These are phyloP conservation scores for Brachystomella parvula DNA, from an alignment of 1,140 invertebrate genomes.

Conservation along the genomic window DNA sequence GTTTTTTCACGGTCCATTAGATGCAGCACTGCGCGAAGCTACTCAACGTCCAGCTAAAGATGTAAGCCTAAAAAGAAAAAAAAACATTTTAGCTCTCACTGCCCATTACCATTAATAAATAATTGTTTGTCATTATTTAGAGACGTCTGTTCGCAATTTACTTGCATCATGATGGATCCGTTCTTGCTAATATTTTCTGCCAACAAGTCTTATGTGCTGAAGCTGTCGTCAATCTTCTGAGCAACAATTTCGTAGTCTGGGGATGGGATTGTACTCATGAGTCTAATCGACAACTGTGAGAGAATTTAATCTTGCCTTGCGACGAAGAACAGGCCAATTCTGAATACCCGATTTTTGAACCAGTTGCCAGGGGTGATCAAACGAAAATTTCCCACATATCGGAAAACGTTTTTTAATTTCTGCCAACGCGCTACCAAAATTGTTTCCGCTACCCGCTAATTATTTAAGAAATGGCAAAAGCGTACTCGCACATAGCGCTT, in stretches of 20 bases:
- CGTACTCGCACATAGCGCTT: too few relatives aligned
- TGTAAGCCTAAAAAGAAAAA: constrained; percentile 52
- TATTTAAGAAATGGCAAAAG: too few relatives aligned
- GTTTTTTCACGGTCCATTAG: constrained; percentile 82
- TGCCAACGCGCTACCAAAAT: too few relatives aligned
- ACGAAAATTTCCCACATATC: too few relatives aligned
- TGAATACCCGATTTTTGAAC: too few relatives aligned
- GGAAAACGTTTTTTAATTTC: too few relatives aligned
- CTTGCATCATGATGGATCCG: constrained; percentile 86
- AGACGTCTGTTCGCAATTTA: constrained; percentile 85
- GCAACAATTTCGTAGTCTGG: constrained; percentile 82
- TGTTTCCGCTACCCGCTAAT: too few relatives aligned
- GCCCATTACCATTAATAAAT: not conserved
- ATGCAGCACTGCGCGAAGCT: constrained; percentile 80
- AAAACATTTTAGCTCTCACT: constrained; percentile 15
- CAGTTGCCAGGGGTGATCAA: too few relatives aligned
- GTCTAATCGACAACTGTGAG: constrained; percentile 70
- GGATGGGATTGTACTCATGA: constrained; percentile 90
- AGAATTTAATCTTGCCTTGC: too few relatives aligned
- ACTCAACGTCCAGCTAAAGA: constrained; percentile 78
- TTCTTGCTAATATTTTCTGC: constrained; percentile 91
- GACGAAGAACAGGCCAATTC: too few relatives aligned
- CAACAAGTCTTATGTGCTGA: constrained; percentile 84
- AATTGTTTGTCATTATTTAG: constrained; percentile 50
- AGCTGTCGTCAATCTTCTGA: constrained; percentile 74